Evolutionary conservation across 2,888 invertebrate species (phyloP), one percentile per base, ranked within the genome.

Genomic region (Acronicta aceris): DNA sequence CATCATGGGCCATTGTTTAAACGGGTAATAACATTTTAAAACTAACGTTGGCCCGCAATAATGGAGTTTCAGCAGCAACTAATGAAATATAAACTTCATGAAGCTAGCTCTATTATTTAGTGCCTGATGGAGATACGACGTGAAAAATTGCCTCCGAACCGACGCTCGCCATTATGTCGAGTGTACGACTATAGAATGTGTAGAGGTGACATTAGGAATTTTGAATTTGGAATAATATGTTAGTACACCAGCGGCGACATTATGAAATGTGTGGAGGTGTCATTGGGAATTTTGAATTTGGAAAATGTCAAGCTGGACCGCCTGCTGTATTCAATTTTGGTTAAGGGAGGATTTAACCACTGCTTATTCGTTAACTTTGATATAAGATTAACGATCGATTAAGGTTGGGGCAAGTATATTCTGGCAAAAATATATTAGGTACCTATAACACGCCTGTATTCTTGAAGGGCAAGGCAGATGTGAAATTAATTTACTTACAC

Each of bases 31-130:
- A 63, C 64, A 67, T 55, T 64, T 54, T 59, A 66, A 33, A 71
- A 65, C 59, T 67, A 40, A 59, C 47, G 15, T 3, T 47, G 48
- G 55, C 15, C 60, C 45, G 50, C 60, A 62, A 76, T 76, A 76
- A 73, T 63, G 16, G 82, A 73, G 81, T 75, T 81, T 83, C 76
- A 86, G 84, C 81, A 83, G 62, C 64, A 79, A 78, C 81, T 89
- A 89, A 89, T 89, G 88, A 86, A 88, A 90, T 80, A 84, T 84
- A 81, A 80, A 84, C 73, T 81, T 77, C 72, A 81, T 82, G 65
- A 54, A 52, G 63, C 64, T 58, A 46, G 47, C 68, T 75, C 78
- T 81, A 84, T 84, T 83, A 83, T 83, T 83, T 84, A 84, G 70
- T 73, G 71, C 54, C 49, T 69, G 49, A 72, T 72, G 68, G 71